Conservation (phyloP, 1,140 invertebrate species). For the Achroia grisella region DNA sequence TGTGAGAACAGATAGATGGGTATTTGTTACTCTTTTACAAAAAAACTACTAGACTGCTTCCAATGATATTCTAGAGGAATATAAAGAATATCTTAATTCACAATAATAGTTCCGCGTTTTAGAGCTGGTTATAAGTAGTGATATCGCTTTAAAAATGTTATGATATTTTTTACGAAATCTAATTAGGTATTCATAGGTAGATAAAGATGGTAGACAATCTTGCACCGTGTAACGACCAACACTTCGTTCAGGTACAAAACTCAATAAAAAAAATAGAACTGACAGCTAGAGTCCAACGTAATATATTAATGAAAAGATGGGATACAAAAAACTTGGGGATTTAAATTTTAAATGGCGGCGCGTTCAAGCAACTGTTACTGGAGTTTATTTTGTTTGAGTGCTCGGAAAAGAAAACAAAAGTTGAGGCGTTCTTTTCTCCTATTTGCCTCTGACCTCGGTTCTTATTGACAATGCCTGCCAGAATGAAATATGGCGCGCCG, state of each 20-base stretch:
- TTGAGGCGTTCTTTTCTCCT: conserved; percentile 54
- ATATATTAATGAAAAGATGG: conserved; percentile 69
- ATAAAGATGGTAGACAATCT: conserved; percentile 11
- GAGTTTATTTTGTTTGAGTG: conserved; percentile 60
- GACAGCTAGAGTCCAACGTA: conserved; percentile 53
- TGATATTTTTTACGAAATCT: no score
- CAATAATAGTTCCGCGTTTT: no score
- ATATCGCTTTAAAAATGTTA: no score
- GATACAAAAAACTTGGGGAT: conserved; percentile 45
- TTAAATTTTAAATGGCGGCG: conserved; percentile 61
- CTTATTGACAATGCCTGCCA: conserved; percentile 68
- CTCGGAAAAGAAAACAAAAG: conserved; percentile 62
- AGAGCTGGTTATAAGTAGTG: no score
- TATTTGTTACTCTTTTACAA: no score
- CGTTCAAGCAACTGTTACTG: conserved; percentile 49
- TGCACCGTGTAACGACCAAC: conserved; percentile 33
- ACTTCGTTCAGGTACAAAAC: conserved; percentile 31
- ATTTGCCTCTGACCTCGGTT: conserved; percentile 65
- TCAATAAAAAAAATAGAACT: conserved; percentile 25
- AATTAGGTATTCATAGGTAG: background rate
- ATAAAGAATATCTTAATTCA: no score
- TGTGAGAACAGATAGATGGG: no score
- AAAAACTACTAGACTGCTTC: no score
- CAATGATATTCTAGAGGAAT: no score
- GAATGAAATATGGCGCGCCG: conserved; percentile 66